A percentile compares a stretch with the other conserved stretches of the same genome.
phyloP scores from a whole-genome alignment of 2,888 invertebrate genomes.

The Meiosimyza platycephala region DNA sequence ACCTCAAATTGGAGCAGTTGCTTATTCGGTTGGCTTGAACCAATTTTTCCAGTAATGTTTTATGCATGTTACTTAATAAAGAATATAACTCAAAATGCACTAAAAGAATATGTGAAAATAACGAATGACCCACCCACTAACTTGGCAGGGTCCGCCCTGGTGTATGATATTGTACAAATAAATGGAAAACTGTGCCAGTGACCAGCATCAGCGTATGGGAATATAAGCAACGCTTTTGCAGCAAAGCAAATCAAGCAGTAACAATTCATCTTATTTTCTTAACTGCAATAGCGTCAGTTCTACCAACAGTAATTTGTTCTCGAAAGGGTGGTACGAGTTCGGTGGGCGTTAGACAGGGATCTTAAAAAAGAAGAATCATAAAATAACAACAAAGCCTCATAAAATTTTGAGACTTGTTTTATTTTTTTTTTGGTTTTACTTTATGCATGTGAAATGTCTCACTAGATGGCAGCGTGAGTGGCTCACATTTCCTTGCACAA shows the following conservation, averaged over 20 bases:
- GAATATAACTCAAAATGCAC: no score
- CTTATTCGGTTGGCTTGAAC: background rate
- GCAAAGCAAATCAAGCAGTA: no score
- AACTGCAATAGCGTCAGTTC: no score
- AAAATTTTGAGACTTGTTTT: background rate
- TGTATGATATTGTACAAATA: no score
- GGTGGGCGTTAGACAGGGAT: background rate
- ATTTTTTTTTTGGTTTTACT: background rate
- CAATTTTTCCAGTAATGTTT: background rate
- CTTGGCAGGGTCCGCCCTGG: no score
- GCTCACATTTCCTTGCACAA: background rate
- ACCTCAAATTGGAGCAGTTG: background rate
- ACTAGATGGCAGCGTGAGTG: slow-evolving; percentile 16
- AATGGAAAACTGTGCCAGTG: no score
- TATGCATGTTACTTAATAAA: slow-evolving; percentile 12
- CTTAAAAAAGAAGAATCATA: slow-evolving; percentile 21
- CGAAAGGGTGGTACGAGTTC: background rate
- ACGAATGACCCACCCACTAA: no score
- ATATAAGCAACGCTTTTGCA: no score
- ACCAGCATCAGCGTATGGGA: no score
- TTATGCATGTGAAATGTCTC: slow-evolving; percentile 7
- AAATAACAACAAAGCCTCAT: slow-evolving; percentile 8
- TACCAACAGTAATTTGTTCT: no score
- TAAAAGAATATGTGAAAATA: no score
- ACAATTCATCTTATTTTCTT: no score